Evolutionary conservation across 2,113 vertebrate genomes (phyloP).

Genomic region (Origma solitaria): DNA sequence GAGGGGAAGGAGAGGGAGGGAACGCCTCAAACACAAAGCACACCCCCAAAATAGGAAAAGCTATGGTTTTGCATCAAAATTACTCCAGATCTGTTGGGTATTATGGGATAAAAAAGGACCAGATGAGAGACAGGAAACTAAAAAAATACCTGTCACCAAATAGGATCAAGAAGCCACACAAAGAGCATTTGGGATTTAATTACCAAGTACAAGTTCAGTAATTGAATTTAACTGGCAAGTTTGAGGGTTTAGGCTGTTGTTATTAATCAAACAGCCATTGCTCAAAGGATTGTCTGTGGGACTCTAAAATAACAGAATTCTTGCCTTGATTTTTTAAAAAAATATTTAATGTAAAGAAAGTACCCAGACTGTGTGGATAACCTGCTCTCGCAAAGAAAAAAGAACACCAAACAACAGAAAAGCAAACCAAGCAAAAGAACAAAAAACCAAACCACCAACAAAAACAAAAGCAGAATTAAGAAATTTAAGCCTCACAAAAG

Average conservation of each 20-base stretch:
- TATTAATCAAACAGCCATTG: not conserved
- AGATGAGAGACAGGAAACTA: not conserved
- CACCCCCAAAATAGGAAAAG: not conserved
- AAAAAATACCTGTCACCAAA: not conserved
- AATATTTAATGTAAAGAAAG: not conserved
- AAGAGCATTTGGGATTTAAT: not conserved
- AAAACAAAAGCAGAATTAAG: not conserved
- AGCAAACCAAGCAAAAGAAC: accelerated
- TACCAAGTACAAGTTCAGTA: not conserved
- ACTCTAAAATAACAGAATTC: not conserved
- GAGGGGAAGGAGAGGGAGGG: no score
- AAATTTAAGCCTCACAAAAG: not conserved
- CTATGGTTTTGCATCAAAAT: not conserved
- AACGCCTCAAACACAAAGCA: not conserved
- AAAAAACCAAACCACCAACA: no score
- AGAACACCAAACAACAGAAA: not conserved
- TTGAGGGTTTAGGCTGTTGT: not conserved
- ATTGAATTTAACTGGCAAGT: not conserved
- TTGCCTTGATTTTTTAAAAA: accelerated
- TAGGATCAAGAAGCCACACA: not conserved
- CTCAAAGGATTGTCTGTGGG: not conserved
- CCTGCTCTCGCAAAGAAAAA: not conserved
- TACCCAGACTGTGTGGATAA: not conserved
- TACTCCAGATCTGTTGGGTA: not conserved
- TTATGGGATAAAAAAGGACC: not conserved